Conservation (phyloP, 2,888 invertebrate species). For the Aspidiotus destructor region DNA sequence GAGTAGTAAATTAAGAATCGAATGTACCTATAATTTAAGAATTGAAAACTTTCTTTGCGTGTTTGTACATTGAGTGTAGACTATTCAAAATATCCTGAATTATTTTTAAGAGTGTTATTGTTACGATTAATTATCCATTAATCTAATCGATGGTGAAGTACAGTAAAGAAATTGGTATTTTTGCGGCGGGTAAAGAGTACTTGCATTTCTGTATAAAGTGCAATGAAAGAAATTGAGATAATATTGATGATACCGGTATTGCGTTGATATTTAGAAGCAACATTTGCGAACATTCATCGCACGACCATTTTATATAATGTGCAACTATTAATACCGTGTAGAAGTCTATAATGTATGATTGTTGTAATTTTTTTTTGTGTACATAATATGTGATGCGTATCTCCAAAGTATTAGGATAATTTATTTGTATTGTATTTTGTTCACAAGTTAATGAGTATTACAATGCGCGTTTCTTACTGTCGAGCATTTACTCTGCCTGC, state of each 20-base stretch:
- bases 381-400: neutral
- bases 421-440: neutral
- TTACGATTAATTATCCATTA: neutral
- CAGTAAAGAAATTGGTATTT: neutral
- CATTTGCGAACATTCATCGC: neutral
- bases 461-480: no score
- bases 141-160: neutral
- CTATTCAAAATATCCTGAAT: neutral
- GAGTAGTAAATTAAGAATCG: no score
- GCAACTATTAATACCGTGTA: neutral
- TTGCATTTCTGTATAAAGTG: conserved; percentile 2
- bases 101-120: neutral
- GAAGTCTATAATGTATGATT: neutral
- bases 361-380: conserved; percentile 2
- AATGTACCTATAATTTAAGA: no score
- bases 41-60: no score
- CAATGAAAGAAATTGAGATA: neutral
- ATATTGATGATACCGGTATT: neutral
- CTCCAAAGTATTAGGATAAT: neutral
- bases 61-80: no score
- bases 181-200: neutral
- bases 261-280: neutral
- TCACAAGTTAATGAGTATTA: neutral
- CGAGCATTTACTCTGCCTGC: neutral
- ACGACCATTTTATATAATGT: neutral